Conservation (phyloP, 2,888 invertebrate genomes). For the Nemoura dubitans region DNA sequence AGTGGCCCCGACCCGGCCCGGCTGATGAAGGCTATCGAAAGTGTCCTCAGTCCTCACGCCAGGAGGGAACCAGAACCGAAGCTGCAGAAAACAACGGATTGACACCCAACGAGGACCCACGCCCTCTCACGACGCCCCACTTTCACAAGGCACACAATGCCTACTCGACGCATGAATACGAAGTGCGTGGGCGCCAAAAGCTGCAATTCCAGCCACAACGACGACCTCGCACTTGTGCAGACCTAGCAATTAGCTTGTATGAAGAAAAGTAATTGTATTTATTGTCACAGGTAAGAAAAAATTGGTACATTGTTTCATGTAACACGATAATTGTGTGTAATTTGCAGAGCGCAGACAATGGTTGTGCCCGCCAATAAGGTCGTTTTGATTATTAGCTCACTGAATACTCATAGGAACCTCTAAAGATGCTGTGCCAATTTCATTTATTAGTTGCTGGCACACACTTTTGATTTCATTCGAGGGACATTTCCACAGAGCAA, state of each 20-base stretch:
- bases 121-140: background rate
- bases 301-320: background rate
- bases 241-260: background rate
- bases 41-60: background rate
- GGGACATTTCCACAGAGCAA: background rate
- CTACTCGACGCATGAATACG: too few relatives aligned
- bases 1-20: too few relatives aligned
- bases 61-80: too few relatives aligned
- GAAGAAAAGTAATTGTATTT: background rate
- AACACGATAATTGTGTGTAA: background rate
- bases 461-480: background rate
- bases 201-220: background rate
- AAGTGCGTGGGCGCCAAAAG: background rate
- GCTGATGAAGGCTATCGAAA: background rate
- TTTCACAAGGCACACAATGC: background rate
- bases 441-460: too few relatives aligned
- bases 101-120: background rate
- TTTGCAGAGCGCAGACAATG: background rate
- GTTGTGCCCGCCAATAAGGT: background rate
- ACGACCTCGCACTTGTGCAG: background rate
- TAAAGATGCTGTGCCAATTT: background rate
- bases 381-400: background rate
- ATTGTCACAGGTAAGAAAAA: background rate
- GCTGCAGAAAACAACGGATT: background rate
- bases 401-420: background rate